These are phyloP conservation scores for Anguilla japonica DNA, from an alignment of 2,113 vertebrate genomes.

Conservation along the genomic window DNA sequence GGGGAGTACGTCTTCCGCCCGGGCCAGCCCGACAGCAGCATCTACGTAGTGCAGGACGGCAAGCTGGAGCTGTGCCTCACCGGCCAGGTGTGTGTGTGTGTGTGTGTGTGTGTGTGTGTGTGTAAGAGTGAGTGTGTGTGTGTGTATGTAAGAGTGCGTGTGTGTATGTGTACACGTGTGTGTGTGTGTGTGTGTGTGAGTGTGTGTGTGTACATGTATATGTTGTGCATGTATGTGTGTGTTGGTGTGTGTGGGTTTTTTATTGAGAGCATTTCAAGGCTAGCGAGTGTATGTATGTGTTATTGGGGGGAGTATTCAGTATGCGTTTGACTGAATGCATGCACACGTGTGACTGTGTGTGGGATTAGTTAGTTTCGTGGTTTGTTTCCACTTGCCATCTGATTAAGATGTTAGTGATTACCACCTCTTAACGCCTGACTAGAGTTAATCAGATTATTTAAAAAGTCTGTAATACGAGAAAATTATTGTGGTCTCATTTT, in stretches of 20 bases:
- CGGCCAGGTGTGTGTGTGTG: slow-evolving; percentile 64
- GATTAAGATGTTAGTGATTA: slow-evolving; percentile 21
- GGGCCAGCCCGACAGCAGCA: slow-evolving; percentile 87
- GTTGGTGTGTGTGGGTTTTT: neutral
- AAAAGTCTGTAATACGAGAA: neutral
- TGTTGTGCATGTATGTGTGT: too few relatives aligned
- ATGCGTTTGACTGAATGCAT: neutral
- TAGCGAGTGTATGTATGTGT: neutral
- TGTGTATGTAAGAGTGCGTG: too few relatives aligned
- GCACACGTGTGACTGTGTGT: neutral
- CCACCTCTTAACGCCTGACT: slow-evolving; percentile 30
- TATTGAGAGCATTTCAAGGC: neutral
- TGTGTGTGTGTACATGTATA: neutral
- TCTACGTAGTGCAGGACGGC: slow-evolving; percentile 94
- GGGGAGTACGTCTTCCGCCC: slow-evolving; percentile 89
- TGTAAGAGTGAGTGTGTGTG: neutral
- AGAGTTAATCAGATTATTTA: slow-evolving; percentile 29
- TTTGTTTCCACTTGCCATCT: neutral
- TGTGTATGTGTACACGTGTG: too few relatives aligned
- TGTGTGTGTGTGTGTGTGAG: neutral
- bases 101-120: neutral
- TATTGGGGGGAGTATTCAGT: neutral
- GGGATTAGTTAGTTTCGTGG: neutral
- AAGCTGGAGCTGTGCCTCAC: slow-evolving; percentile 90
- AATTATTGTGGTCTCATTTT: neutral